Percentiles rank a stretch among this genome's conserved stretches.
phyloP scores from a whole-genome alignment of 2,888 invertebrate genomes.

The Drosophila cognata region DNA sequence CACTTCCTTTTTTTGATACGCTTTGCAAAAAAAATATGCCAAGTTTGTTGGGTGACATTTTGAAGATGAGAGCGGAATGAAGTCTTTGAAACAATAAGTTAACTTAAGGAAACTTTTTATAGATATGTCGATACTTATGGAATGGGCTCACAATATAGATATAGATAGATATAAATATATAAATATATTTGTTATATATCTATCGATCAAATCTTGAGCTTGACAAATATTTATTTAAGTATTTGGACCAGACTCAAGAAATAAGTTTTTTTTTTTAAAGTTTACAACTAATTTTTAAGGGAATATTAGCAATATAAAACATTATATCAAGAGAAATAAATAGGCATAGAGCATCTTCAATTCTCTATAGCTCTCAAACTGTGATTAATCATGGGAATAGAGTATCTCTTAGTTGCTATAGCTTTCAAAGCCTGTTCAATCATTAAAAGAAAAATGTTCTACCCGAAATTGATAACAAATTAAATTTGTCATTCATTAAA shows the following conservation, averaged over 20 bases:
- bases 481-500: not conserved
- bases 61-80: not conserved
- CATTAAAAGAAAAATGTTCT: not conserved
- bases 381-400: not conserved
- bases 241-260: too few relatives aligned
- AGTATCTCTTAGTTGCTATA: not conserved
- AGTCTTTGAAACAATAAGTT: too few relatives aligned
- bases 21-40: not conserved
- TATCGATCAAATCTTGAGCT: too few relatives aligned
- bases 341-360: not conserved
- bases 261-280: too few relatives aligned
- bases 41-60: not conserved
- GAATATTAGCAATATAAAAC: not conserved
- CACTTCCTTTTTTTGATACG: conserved; percentile 65
- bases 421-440: not conserved
- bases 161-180: too few relatives aligned
- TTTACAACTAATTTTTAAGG: too few relatives aligned
- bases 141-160: not conserved
- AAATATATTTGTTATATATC: too few relatives aligned
- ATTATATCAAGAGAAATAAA: not conserved
- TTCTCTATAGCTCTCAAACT: not conserved
- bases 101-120: not conserved
- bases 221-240: too few relatives aligned
- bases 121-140: not conserved
- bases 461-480: not conserved